Evolutionary conservation across 2,797 vertebrate species (phyloP).

Genomic region (Anabas testudineus): DNA sequence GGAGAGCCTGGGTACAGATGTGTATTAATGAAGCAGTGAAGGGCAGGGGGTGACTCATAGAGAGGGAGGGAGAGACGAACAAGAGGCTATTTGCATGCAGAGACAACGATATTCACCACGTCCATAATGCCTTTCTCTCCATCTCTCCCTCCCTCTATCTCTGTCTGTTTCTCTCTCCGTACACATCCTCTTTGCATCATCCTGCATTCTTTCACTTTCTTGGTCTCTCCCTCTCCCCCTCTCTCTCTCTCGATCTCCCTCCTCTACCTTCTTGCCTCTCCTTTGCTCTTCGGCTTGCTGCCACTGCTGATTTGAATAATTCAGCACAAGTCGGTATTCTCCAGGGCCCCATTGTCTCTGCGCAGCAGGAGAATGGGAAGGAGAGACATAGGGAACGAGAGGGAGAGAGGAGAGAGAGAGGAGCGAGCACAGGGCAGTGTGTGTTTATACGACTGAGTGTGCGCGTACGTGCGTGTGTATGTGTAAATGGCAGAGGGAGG

Average conservation of each 20-base stretch:
- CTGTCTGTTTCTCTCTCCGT: conserved; percentile 56
- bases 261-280: conserved; percentile 71
- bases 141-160: conserved; percentile 40
- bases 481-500: conserved; percentile 52
- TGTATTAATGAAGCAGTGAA: conserved; percentile 86
- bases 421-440: conserved; percentile 52
- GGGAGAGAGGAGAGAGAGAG: conserved; percentile 23
- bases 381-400: conserved; percentile 73
- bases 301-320: conserved; percentile 88
- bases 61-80: conserved; percentile 56
- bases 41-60: conserved; percentile 86
- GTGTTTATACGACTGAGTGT: conserved; percentile 15
- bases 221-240: conserved; percentile 27
- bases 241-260: conserved; percentile 40
- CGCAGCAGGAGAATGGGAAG: conserved; percentile 82
- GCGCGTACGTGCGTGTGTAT: conserved; percentile 41
- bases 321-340: conserved; percentile 85
- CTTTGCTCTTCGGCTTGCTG: conserved; percentile 83
- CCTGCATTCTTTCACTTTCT: conserved; percentile 62
- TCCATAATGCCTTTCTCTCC: conserved; percentile 59
- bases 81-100: conserved; percentile 80
- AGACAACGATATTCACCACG: conserved; percentile 77
- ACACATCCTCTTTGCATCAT: conserved; percentile 55
- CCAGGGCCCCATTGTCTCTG: conserved; percentile 86
- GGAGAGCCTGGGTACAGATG: conserved; percentile 78